A percentile compares a stretch with the other conserved stretches of the same genome.
These are phyloP conservation scores for Reinhardtius hippoglossoides DNA, from an alignment of 2,113 vertebrate genomes.

Conservation along the genomic window DNA sequence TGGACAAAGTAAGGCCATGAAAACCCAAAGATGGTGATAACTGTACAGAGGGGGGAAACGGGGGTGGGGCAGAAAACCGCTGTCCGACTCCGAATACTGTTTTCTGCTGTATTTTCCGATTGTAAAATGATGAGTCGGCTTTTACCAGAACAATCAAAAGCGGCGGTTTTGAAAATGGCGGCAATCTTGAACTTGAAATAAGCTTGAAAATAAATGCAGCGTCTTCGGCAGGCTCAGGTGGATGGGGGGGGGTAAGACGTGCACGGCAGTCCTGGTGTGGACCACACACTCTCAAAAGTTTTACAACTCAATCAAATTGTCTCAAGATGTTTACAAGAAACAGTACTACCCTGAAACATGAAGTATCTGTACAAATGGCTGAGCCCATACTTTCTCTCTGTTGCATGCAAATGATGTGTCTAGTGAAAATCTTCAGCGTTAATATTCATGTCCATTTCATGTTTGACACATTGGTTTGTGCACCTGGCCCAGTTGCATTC, in stretches of 20 bases:
- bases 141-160: conserved; percentile 75
- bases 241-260: conserved; percentile 9
- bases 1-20: conserved; percentile 52
- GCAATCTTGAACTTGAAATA: conserved; percentile 72
- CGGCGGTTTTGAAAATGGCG: conserved; percentile 49
- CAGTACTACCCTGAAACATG: conserved; percentile 80
- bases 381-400: conserved; percentile 81
- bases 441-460: conserved; percentile 82
- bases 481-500: conserved; percentile 71
- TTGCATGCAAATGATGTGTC: conserved; percentile 87
- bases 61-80: conserved; percentile 19
- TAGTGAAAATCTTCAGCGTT: conserved; percentile 84
- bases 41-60: conserved; percentile 28
- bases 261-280: conserved; percentile 41
- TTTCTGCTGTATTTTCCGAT: conserved; percentile 62
- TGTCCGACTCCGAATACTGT: conserved; percentile 39
- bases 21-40: conserved; percentile 77
- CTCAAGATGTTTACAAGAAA: conserved; percentile 84
- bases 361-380: conserved; percentile 82
- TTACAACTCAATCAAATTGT: conserved; percentile 79
- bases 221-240: conserved; percentile 56
- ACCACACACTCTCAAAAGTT: conserved; percentile 62
- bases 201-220: conserved; percentile 63
- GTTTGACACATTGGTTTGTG: conserved; percentile 73
- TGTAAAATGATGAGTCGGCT: conserved; percentile 60